Evolutionary conservation across 2,113 vertebrate species (phyloP), one percentile per base, ranked within the genome.

Genomic region (Corapipo altera): DNA sequence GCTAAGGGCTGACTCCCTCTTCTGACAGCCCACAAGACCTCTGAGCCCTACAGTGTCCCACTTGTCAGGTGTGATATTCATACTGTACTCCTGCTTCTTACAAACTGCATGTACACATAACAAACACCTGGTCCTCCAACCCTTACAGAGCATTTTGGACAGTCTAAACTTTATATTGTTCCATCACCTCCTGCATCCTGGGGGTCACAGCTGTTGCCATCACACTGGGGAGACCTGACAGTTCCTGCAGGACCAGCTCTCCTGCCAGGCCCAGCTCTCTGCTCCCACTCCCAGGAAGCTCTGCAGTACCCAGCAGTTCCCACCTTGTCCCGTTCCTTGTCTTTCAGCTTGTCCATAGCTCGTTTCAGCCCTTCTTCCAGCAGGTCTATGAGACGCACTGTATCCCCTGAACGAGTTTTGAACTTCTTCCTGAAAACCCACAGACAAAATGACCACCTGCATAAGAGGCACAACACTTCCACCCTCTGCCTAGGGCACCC

Each of bases 261-360:
- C 54, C 48, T 30, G 32, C 72, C 61, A 52, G 55, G 57, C 43
- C 39, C 51, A 37, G 39, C 18, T 59, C 48, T 39, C 52, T 67
- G 41, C 35, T 33, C 23, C 8, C 1, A 1, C 26, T 48, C 54
- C 44, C 17, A 21, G 4, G 55, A 41, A 78, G 15, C 54, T 78
- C 77, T 74, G 66, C 59, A 46, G 28, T 22, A 51, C 35, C 14
- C 17, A 46, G 55, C 35, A 44, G 76, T 41, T 51, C n/a, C n/a
- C 59, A 99, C 99, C 99, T 99, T 99, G 97, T 99, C 99, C 91
- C 99, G 97, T 73, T 99, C 99, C 93, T 99, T 99, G 77, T 99
- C 99, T 62, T 98, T 99, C 93, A 99, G 97, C 88, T 99, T 99
- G 98, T 99, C 99, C 99, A 99, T 99, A 24, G 98, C 99, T 84